These are phyloP conservation scores for Sorex araneus DNA, from an alignment of 2,113 vertebrate genomes.

Conservation along the genomic window DNA sequence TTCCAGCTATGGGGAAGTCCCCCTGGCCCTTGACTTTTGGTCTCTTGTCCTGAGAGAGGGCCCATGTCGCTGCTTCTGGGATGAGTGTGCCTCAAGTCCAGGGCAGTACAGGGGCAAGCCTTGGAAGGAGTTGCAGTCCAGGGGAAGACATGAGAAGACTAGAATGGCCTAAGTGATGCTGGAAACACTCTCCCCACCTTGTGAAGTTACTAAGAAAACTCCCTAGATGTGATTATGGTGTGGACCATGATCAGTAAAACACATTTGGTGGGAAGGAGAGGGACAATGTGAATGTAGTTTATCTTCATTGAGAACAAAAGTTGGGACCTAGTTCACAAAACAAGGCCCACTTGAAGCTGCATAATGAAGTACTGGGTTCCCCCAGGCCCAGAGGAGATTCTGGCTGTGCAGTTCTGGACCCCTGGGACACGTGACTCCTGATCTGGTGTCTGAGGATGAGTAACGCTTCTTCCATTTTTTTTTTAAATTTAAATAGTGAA, in stretches of 20 bases:
- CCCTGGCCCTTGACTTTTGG: too few species aligned
- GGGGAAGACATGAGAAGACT: not conserved
- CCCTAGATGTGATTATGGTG: not conserved
- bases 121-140: not conserved
- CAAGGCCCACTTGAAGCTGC: not conserved
- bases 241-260: not conserved
- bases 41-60: not conserved
- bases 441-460: too few species aligned
- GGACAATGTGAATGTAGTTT: too few species aligned
- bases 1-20: too few species aligned
- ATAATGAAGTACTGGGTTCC: too few species aligned
- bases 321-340: slow-evolving; percentile 29
- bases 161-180: not conserved
- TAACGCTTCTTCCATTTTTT: too few species aligned
- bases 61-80: not conserved
- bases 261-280: not conserved
- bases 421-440: too few species aligned
- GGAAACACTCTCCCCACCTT: not conserved
- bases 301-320: not conserved
- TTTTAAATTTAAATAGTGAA: too few species aligned
- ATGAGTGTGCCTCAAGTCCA: not conserved
- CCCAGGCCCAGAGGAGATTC: too few species aligned
- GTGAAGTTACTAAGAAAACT: not conserved
- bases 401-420: too few species aligned
- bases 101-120: too few species aligned